A percentile compares a stretch with the other conserved stretches of the same genome.
Conservation (phyloP, 2,888 invertebrate genomes). For the Aphodius granarius region DNA sequence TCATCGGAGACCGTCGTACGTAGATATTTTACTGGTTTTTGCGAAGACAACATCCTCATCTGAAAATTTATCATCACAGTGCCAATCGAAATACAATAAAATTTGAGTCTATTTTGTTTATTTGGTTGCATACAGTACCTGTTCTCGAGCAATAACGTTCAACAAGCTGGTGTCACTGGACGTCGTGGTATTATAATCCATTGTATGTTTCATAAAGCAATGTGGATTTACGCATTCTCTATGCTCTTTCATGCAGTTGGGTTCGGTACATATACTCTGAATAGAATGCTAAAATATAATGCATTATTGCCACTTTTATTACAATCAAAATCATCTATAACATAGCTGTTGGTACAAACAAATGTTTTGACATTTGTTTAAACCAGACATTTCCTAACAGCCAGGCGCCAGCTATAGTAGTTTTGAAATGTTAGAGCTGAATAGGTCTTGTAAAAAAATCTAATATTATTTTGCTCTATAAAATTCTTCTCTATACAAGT, state of each 20-base stretch:
- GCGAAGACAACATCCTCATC: conserved; percentile 4
- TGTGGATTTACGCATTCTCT: conserved; percentile 23
- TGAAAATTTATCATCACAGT: background rate
- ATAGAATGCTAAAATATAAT: conserved; percentile 5
- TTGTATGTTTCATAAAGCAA: conserved; percentile 18
- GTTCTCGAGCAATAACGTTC: background rate
- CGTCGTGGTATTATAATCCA: background rate
- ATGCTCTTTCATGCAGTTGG: conserved; percentile 22
- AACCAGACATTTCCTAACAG: too few relatives aligned
- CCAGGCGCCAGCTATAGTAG: too few relatives aligned
- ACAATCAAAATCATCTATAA: too few relatives aligned
- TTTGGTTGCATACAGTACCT: background rate
- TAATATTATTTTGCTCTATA: too few relatives aligned
- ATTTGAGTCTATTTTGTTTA: background rate
- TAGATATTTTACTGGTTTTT: conserved; percentile 10
- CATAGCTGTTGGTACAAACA: too few relatives aligned
- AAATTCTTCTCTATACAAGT: too few relatives aligned
- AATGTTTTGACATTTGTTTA: too few relatives aligned
- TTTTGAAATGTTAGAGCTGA: too few relatives aligned
- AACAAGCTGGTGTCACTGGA: conserved; percentile 4
- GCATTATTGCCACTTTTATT: too few relatives aligned
- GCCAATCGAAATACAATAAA: background rate
- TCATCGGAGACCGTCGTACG: conserved; percentile 24
- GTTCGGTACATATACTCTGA: conserved; percentile 24
- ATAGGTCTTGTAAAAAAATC: too few relatives aligned